Evolutionary conservation across 2,888 invertebrate species (phyloP).

Genomic region (Odontomyia ornata): DNA sequence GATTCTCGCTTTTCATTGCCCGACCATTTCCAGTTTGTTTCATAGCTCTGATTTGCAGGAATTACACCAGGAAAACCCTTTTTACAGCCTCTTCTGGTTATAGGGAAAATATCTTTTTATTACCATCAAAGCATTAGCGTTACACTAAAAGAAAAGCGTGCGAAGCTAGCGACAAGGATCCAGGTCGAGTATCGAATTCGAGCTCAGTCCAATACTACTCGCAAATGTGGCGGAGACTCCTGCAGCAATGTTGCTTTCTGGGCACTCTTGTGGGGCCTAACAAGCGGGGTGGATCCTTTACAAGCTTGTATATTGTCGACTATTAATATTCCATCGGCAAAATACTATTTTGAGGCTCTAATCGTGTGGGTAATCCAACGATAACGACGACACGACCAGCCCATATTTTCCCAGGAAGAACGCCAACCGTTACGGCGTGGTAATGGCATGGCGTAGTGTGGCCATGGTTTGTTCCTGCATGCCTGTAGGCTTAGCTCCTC

Average conservation of each 20-base stretch:
- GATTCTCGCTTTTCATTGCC: background rate
- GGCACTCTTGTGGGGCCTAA: background rate
- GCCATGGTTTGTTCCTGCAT: background rate
- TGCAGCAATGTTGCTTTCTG: background rate
- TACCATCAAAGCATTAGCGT: constrained; percentile 34
- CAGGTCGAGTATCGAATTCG: background rate
- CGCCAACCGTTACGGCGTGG: background rate
- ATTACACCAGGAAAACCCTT: constrained; percentile 11
- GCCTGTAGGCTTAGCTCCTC: background rate
- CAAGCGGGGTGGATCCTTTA: background rate
- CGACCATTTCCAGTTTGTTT: constrained; percentile 25
- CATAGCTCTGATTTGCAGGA: constrained; percentile 31
- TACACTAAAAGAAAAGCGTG: constrained; percentile 17
- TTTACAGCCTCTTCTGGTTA: constrained; percentile 13
- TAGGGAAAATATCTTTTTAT: constrained; percentile 36
- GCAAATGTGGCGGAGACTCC: background rate
- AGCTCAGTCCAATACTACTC: background rate
- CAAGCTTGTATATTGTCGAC: constrained; percentile 23
- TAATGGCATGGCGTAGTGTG: background rate
- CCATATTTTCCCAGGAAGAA: constrained; percentile 28
- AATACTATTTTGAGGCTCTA: constrained; percentile 39
- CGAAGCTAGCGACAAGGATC: background rate
- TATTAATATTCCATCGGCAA: constrained; percentile 42
- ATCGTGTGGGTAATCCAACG: constrained; percentile 39
- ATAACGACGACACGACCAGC: constrained; percentile 41